phyloP scores from a whole-genome alignment of 2,113 vertebrate species.

The Rhea americana region DNA sequence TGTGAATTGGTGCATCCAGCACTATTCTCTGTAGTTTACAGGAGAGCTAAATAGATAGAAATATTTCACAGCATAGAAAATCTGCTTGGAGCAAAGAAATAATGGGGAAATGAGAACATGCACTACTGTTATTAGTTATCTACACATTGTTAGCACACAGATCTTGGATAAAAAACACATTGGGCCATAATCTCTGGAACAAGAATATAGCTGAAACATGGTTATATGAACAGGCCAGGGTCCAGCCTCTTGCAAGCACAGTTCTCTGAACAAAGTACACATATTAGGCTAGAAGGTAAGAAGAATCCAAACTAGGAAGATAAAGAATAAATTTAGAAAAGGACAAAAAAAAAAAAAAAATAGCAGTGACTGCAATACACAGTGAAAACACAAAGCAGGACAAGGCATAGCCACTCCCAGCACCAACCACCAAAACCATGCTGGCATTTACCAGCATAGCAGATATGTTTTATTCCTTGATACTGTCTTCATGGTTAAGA shows the following conservation, averaged over 20 bases:
- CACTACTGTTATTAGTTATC: neutral
- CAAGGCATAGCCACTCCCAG: neutral
- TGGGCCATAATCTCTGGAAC: neutral
- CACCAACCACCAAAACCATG: neutral
- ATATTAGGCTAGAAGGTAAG: neutral
- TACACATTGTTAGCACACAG: neutral
- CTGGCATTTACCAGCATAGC: neutral
- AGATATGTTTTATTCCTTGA: neutral
- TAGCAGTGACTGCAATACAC: neutral
- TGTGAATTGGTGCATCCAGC: accelerated
- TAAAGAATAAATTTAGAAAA: neutral
- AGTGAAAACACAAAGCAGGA: neutral
- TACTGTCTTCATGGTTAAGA: neutral
- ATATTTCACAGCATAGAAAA: neutral
- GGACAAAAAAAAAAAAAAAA: neutral
- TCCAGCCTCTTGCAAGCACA: neutral
- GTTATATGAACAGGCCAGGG: neutral
- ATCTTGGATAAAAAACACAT: neutral
- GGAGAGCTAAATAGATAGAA: neutral
- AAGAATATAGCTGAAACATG: neutral
- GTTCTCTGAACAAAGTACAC: neutral
- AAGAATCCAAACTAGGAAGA: neutral
- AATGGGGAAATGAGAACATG: neutral
- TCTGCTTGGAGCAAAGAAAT: neutral
- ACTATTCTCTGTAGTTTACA: accelerated